These are phyloP conservation scores for Galemys pyrenaicus DNA, from an alignment of 2,113 vertebrate genomes.

Conservation along the genomic window DNA sequence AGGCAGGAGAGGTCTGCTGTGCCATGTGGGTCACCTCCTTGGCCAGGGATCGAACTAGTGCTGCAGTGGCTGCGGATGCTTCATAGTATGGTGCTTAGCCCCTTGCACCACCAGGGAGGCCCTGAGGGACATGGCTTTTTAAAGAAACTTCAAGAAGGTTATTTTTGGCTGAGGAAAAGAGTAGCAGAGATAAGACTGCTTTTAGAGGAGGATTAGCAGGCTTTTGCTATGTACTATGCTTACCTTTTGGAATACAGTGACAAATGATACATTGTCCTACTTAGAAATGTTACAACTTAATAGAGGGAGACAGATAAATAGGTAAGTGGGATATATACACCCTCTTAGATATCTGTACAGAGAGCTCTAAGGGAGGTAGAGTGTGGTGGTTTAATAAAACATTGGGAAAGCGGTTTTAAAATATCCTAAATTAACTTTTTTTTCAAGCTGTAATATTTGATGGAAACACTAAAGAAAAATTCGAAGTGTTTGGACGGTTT, in stretches of 20 bases:
- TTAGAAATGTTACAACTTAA: background rate
- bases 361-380: background rate
- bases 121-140: background rate
- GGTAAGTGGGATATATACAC: background rate
- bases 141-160: background rate
- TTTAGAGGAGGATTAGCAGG: background rate
- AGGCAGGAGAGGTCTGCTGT: too few species aligned
- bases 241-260: background rate
- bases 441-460: slow-evolving; percentile 85
- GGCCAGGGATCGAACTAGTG: too few species aligned
- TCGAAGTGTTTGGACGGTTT: slow-evolving; percentile 85
- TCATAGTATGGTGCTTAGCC: too few species aligned
- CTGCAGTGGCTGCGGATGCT: too few species aligned
- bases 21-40: too few species aligned
- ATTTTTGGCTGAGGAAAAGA: background rate
- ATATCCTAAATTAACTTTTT: slow-evolving; percentile 33
- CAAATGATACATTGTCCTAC: background rate
- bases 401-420: background rate
- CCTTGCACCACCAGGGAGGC: too few species aligned
- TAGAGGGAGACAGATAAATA: background rate
- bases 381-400: background rate
- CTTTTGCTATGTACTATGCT: background rate
- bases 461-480: slow-evolving; percentile 61
- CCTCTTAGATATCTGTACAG: background rate
- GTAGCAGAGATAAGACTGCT: background rate